Evolutionary conservation across 1,140 invertebrate species (phyloP).

Genomic region (Lutraria rhynchaena): DNA sequence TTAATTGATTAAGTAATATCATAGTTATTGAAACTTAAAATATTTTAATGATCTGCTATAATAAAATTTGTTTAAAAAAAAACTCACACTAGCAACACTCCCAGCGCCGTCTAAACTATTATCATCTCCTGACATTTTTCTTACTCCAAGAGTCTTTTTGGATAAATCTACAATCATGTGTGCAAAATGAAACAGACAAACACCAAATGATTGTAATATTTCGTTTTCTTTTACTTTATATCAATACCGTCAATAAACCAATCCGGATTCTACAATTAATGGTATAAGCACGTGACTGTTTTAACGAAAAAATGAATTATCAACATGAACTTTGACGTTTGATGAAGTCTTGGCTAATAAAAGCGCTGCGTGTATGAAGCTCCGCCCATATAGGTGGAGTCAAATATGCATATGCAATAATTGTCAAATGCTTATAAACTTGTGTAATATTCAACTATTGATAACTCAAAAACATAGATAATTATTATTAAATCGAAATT

Average conservation of each 20-base stretch:
- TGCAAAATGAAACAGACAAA: constrained; percentile 19
- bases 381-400: constrained; percentile 34
- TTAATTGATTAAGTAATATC: neutral
- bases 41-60: neutral
- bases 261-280: constrained; percentile 77
- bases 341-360: constrained; percentile 36
- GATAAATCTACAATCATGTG: constrained; percentile 61
- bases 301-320: constrained; percentile 55
- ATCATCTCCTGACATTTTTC: constrained; percentile 86
- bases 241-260: constrained; percentile 72
- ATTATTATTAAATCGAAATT: too few relatives aligned
- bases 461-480: too few relatives aligned
- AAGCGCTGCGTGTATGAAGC: constrained; percentile 26
- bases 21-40: neutral
- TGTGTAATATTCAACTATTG: neutral
- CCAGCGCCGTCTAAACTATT: constrained; percentile 86
- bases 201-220: constrained; percentile 53
- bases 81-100: constrained; percentile 82
- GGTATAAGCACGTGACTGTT: constrained; percentile 64
- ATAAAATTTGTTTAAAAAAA: constrained; percentile 17
- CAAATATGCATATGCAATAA: constrained; percentile 31
- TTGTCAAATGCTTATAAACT: neutral
- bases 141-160: constrained; percentile 57
- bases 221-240: constrained; percentile 61
- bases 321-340: constrained; percentile 57